Evolutionary conservation across 2,888 invertebrate species (phyloP).

Genomic region (Meliscaeva auricollis): DNA sequence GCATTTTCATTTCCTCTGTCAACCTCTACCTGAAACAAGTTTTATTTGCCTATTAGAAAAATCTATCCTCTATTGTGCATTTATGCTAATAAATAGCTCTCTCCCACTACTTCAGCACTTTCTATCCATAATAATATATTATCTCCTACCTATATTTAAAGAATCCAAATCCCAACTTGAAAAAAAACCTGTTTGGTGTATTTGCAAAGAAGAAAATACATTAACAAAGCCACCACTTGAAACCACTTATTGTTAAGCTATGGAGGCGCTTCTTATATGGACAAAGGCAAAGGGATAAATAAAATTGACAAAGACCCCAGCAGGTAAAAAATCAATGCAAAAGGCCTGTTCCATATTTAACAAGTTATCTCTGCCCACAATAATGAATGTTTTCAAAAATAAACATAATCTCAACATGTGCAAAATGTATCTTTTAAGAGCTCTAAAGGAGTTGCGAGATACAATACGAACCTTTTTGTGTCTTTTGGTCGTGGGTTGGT

Average conservation of each 20-base stretch:
- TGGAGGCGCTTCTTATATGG: conserved; percentile 4
- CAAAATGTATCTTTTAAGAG: background rate
- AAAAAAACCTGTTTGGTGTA: conserved; percentile 60
- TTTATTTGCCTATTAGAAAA: conserved; percentile 4
- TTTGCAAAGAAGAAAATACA: conserved; percentile 49
- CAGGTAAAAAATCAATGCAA: conserved; percentile 38
- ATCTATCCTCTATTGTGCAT: conserved; percentile 14
- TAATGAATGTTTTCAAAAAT: conserved; percentile 40
- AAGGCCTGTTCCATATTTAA: conserved; percentile 32
- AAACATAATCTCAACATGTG: conserved; percentile 55
- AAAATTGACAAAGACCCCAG: conserved; percentile 29
- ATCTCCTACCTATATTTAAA: conserved; percentile 48
- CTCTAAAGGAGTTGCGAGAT: conserved; percentile 1
- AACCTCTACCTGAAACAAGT: conserved; percentile 1
- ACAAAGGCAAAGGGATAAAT: conserved; percentile 6
- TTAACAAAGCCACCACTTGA: conserved; percentile 27
- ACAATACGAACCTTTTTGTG: conserved; percentile 68
- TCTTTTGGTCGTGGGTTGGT: conserved; percentile 73
- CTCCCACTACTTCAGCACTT: conserved; percentile 44
- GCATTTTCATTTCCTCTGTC: background rate
- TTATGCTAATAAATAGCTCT: conserved; percentile 14
- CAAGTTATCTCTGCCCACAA: conserved; percentile 41
- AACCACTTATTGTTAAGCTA: conserved; percentile 17
- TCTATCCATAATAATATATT: conserved; percentile 29
- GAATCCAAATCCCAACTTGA: conserved; percentile 27